Base-by-base conservation (phyloP, 2,888 invertebrate genomes). In the Mythimna vitellina region DNA sequence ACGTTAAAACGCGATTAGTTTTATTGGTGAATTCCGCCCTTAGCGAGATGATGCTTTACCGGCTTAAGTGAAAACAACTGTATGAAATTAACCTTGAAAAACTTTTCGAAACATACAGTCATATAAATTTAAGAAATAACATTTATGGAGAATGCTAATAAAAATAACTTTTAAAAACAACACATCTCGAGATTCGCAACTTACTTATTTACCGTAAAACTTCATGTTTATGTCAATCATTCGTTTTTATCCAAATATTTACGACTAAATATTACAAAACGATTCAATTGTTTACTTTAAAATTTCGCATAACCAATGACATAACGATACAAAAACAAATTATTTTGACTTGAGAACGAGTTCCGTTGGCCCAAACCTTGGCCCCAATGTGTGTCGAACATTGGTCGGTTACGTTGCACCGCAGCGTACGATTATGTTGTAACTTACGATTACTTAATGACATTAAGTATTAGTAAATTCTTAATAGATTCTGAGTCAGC, bases 341-440 rank as follows among this genome's bases (percentile, higher is more conserved):
- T 76, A 32, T 61, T 58, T 54, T 62, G 25, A 14, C 29, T 79
- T 54, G 42, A 35, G 53, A 65, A 71, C 71, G 20, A 72, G 79
- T 76, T 71, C 78, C 58, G 70, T 73, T 84, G 72, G 66, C 56
- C 54, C 42, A 70, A 84, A 78, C 84, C 83, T 84, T 84, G 84
- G 82, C 80, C 76, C 65, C 73, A 76, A 80, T 84, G 60, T 65
- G 42, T 64, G 46, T 5, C 69, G 66, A 66, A 73, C 71, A 66
- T 61, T 70, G 49, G 64, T 60, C 61, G 32, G 65, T 66, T 77
- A 75, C 61, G 60, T 73, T 32, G n/a, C 62, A 42, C 12, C 20
- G 17, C 20, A 20, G 29, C 51, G 42, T 53, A 66, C 60, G 65
- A 73, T 68, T 32, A 76, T 84, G 73, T 82, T 57, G 84, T 74